Evolutionary conservation across 1,140 invertebrate genomes (phyloP).

Genomic region (Mycetomoellerius zeteki): DNA sequence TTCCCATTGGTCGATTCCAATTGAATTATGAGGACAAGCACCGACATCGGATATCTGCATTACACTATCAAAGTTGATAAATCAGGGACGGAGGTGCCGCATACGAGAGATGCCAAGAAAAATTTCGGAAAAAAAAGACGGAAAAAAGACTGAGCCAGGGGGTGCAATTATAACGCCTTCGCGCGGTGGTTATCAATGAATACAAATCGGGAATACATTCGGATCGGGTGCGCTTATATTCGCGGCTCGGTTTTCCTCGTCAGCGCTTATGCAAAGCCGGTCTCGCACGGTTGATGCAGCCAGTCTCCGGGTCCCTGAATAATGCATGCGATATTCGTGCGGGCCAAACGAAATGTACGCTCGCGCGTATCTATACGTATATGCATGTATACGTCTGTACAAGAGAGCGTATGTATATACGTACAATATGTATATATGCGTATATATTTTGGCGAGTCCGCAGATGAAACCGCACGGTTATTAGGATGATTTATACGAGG

Average conservation of each 20-base stretch:
- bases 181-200: constrained; percentile 64
- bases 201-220: constrained; percentile 61
- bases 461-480: constrained; percentile 81
- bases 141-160: not conserved
- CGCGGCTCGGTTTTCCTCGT: constrained; percentile 71
- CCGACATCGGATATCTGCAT: not conserved
- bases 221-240: constrained; percentile 41
- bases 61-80: constrained; percentile 18
- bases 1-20: not conserved
- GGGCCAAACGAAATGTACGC: constrained; percentile 72
- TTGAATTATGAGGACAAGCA: not conserved
- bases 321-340: constrained; percentile 80
- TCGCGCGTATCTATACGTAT: not conserved
- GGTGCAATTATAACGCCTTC: constrained; percentile 64
- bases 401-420: constrained; percentile 13
- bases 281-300: constrained; percentile 61
- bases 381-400: constrained; percentile 14
- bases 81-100: not conserved
- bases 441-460: constrained; percentile 77
- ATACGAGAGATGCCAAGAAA: not conserved
- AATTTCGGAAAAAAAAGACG: constrained; percentile 8
- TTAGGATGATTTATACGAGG: constrained; percentile 82
- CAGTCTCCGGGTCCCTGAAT: constrained; percentile 77
- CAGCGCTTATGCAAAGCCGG: constrained; percentile 78
- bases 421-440: constrained; percentile 46